Percentiles rank a stretch among this genome's conserved stretches.
These are phyloP conservation scores for Dynastes tityus DNA, from an alignment of 2,888 invertebrate genomes.

Conservation along the genomic window DNA sequence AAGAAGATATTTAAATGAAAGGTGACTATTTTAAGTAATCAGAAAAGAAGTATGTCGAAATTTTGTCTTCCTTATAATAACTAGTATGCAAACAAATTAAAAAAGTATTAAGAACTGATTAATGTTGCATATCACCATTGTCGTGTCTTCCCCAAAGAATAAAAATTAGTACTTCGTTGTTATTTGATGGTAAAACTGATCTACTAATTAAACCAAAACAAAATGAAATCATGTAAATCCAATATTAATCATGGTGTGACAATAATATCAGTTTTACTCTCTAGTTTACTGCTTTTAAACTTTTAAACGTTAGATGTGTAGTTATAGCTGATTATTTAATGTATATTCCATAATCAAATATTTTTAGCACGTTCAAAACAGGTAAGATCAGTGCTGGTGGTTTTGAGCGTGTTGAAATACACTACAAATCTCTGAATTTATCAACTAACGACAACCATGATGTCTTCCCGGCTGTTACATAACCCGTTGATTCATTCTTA, in stretches of 20 bases:
- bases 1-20: constrained; percentile 34
- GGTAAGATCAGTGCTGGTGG: neutral
- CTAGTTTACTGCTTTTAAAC: constrained; percentile 11
- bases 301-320: constrained; percentile 9
- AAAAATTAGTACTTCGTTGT: constrained; percentile 35
- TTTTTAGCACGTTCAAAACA: neutral
- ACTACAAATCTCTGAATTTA: constrained; percentile 23
- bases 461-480: constrained; percentile 34
- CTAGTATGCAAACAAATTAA: constrained; percentile 56
- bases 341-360: constrained; percentile 1
- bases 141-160: constrained; percentile 55
- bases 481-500: constrained; percentile 9
- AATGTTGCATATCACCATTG: constrained; percentile 62
- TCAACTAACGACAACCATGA: constrained; percentile 32
- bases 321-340: constrained; percentile 5
- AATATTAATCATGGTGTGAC: constrained; percentile 26
- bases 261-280: constrained; percentile 51
- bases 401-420: neutral
- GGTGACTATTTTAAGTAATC: constrained; percentile 31
- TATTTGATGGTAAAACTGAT: constrained; percentile 45
- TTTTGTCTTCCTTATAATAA: constrained; percentile 63
- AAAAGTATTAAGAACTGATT: constrained; percentile 48
- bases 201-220: constrained; percentile 23
- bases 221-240: neutral
- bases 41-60: constrained; percentile 54